A percentile compares a stretch with the other conserved stretches of the same genome.
Conservation (phyloP, 2,888 invertebrate species). For the Epistrophella euchroma region DNA sequence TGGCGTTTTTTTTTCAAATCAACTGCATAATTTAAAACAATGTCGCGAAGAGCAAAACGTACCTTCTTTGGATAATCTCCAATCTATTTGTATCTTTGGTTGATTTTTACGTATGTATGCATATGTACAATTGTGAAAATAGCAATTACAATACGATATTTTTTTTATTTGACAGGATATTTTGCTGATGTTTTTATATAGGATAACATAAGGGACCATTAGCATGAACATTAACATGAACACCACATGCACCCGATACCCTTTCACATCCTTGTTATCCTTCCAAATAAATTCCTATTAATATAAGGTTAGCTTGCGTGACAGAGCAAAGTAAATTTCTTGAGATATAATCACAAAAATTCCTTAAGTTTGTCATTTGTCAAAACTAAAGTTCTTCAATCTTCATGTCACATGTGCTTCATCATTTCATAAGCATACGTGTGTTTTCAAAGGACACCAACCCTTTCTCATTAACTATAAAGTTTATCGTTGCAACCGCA, state of each 20-base stretch:
- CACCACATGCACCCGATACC: neutral
- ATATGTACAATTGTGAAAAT: too few species aligned
- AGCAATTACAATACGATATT: neutral
- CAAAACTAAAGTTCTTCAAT: conserved; percentile 26
- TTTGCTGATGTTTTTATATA: neutral
- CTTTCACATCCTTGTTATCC: neutral
- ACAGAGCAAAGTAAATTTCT: conserved; percentile 39
- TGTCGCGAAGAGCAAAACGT: too few species aligned
- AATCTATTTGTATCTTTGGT: too few species aligned
- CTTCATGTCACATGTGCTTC: conserved; percentile 48
- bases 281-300: conserved; percentile 29
- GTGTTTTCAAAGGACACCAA: conserved; percentile 1
- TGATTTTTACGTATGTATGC: too few species aligned
- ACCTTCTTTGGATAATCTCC: too few species aligned
- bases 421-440: conserved; percentile 13
- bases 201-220: neutral
- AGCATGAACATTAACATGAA: neutral
- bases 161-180: neutral
- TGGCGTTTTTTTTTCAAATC: too few species aligned
- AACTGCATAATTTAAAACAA: too few species aligned
- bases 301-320: conserved; percentile 49
- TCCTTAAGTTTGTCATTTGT: conserved; percentile 30
- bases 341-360: conserved; percentile 40
- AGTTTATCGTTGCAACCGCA: conserved; percentile 20
- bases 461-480: neutral